Evolutionary conservation across 2,888 invertebrate genomes (phyloP), one percentile per base, ranked within the genome.

Genomic region (Leptinotarsa haldemani): DNA sequence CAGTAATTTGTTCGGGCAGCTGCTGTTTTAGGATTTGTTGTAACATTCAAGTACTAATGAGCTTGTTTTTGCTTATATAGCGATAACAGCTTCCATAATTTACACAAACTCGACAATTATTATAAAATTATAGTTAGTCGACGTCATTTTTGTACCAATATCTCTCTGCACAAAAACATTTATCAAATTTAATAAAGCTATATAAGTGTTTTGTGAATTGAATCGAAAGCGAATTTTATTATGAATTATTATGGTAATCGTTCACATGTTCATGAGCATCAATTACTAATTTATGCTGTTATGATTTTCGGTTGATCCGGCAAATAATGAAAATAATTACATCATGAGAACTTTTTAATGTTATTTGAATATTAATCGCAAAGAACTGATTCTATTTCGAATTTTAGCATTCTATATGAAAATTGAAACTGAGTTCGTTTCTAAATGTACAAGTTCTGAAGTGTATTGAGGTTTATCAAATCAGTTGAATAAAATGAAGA

Each of bases 31-130:
- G 61, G 65, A 69, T 70, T 56, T 69, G 65, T 73, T 70, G 58
- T 64, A 67, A 69, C 69, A 70, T 70, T 73, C 40, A n/a, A 63
- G 20, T 16, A 16, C 69, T 71, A 76, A 73, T 71, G 66, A 66
- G 69, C 69, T 13, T 65, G 75, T 75, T 75, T 73, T 75, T 56
- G 52, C 70, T 70, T 73, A 73, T 73, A 75, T 71, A 73, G 67
- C 48, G 53, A 69, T 47, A 70, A 74, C 56, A 71, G 69, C 66
- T 65, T 71, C 68, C 63, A 71, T 71, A 68, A 70, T 73, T 65
- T 70, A 69, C 65, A 65, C 53, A 30, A 70, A 69, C 66, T 16
- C 48, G 69, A 30, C 64, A 70, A 74, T 72, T 72, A 72, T 65
- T 61, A 65, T 52, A 61, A 20, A 65, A 73, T 69, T 65, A 65